Base-by-base conservation (phyloP, 2,113 vertebrate genomes). In the Paralichthys olivaceus region DNA sequence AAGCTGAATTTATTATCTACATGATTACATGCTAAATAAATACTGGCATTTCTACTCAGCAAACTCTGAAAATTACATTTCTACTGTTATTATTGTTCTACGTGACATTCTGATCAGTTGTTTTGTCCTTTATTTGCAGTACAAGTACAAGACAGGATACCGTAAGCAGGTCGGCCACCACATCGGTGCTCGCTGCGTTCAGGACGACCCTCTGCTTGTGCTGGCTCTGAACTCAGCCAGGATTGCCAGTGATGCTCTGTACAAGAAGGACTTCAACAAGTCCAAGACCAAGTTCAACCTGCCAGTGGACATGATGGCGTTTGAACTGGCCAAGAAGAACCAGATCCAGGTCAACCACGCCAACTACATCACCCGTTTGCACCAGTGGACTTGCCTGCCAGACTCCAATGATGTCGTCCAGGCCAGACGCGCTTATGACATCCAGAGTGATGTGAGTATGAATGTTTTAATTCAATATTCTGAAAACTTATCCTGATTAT, bases 241-340 rank as follows among this genome's bases (percentile, higher is more conserved):
- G 90, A 95, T 97, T 45, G 95, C 96, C 87, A 97, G 96, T 72
- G 96, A 96, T 69, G 88, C 80, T n/a, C 93, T 96, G 47, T 97
- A 97, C 90, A 96, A 96, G 90, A 97, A 97, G 72, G 95, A 96
- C 91, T 97, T 96, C 79, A 92, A 96, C 82, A 93, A 94, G 73
- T 95, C 89, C 78, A 97, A 96, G 92, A 97, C 96, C 70, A 96
- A 92, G 84, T 96, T 88, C 80, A 55, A 93, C 70, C 93, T 93
- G 9, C 96, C 96, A 0, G 95, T 95, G 49, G 96, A 97, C 87
- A 95, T 96, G 95, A 1, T 96, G 34, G 83, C 84, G 0, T 79
- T 97, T 75, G 92, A 95, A n/a, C 69, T 96, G 81, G 96, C 96
- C 72, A 97, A 97, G 90, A 96, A 96, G 67, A 92, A 91, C 74